Conservation (phyloP, 2,113 vertebrate genomes). For the Ibidorhyncha struthersii region DNA sequence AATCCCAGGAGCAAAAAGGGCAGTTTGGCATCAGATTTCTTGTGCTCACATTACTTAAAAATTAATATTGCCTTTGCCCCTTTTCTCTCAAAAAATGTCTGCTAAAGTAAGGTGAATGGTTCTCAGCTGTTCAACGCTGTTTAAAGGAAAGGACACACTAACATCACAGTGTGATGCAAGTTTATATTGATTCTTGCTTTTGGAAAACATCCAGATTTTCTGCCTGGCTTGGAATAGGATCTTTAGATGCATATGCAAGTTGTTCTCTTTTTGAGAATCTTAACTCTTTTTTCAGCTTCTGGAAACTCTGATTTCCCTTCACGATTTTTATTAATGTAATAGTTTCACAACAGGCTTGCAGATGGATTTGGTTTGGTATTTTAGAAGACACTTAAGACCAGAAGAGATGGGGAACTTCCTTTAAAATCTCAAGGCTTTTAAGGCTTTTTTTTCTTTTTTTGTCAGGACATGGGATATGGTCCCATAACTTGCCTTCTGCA, state of each 20-base stretch:
- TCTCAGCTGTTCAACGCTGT: background rate
- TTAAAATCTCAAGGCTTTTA: background rate
- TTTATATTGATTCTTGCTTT: background rate
- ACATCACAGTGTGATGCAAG: background rate
- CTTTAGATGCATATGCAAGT: background rate
- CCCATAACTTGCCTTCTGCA: background rate
- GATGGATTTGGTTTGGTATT: background rate
- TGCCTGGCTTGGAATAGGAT: background rate
- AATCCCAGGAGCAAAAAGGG: background rate
- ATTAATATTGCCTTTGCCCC: background rate
- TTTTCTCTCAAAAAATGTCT: background rate
- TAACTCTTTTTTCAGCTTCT: background rate
- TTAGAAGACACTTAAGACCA: background rate
- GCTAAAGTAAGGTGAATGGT: background rate
- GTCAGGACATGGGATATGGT: background rate
- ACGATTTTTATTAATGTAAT: background rate
- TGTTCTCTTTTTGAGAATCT: background rate
- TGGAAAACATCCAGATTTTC: background rate
- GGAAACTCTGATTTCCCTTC: background rate
- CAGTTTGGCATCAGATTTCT: constrained; percentile 20
- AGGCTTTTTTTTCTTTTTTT: background rate
- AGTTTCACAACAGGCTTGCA: background rate
- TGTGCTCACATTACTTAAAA: constrained; percentile 5
- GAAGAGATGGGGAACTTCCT: background rate
- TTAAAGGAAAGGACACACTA: background rate